These are phyloP conservation scores for Nematolebias whitei DNA, from an alignment of 2,113 vertebrate species.

Conservation along the genomic window DNA sequence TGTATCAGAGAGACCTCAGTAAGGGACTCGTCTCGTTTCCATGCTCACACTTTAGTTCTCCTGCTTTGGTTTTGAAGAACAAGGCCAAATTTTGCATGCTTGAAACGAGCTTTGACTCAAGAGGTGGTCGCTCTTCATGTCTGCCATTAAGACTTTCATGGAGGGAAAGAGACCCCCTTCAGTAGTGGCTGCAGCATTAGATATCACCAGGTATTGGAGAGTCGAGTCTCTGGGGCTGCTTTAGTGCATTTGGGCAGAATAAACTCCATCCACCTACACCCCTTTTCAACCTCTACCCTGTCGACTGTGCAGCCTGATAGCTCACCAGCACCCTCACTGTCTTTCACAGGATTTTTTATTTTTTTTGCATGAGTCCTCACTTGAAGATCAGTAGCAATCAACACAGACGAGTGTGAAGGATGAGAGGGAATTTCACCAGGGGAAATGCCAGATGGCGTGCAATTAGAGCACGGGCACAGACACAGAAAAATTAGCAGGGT, in stretches of 20 bases:
- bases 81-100: constrained; percentile 56
- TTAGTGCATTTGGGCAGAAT: constrained; percentile 49
- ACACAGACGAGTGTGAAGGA: constrained; percentile 65
- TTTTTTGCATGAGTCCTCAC: constrained; percentile 59
- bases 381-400: constrained; percentile 71
- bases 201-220: constrained; percentile 40
- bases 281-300: constrained; percentile 12
- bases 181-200: constrained; percentile 26
- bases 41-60: constrained; percentile 59
- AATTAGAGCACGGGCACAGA: constrained; percentile 72
- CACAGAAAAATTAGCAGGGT: constrained; percentile 70
- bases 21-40: constrained; percentile 50
- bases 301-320: constrained; percentile 42
- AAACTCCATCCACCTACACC: constrained; percentile 11
- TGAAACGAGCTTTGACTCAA: constrained; percentile 51
- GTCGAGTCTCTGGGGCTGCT: constrained; percentile 43
- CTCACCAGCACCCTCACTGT: constrained; percentile 44
- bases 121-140: constrained; percentile 25
- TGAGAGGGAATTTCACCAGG: constrained; percentile 71
- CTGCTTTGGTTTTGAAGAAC: constrained; percentile 54
- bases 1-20: constrained; percentile 31
- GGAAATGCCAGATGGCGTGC: constrained; percentile 77
- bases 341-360: constrained; percentile 52
- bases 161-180: constrained; percentile 21
- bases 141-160: constrained; percentile 20